Percentiles rank a stretch among this genome's conserved stretches.
These are phyloP conservation scores for Lasiurus borealis DNA, from an alignment of 2,113 vertebrate genomes.

Conservation along the genomic window DNA sequence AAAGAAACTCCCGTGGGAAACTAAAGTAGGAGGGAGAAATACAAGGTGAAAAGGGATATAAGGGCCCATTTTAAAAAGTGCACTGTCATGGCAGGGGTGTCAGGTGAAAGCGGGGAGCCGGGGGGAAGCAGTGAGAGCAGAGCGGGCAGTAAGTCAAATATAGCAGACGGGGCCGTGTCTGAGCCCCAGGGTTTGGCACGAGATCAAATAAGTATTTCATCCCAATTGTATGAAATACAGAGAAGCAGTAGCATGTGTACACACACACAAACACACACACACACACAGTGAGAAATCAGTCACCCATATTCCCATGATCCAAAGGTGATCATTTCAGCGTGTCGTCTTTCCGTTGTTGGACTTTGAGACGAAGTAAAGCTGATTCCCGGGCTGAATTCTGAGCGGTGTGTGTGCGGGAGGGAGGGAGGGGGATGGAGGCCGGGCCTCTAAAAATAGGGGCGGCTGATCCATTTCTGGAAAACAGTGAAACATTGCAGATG, in stretches of 20 bases:
- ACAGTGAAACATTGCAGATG: constrained; percentile 10
- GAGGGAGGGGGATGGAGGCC: background rate
- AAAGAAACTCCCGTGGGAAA: background rate
- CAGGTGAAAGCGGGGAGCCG: background rate
- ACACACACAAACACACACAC: background rate
- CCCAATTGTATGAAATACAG: background rate
- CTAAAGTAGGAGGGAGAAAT: background rate
- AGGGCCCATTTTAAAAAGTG: background rate
- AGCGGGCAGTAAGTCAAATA: background rate
- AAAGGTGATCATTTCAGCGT: no score
- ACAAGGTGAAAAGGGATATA: background rate
- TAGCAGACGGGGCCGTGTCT: background rate
- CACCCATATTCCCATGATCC: no score
- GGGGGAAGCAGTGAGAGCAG: background rate
- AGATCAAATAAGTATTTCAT: background rate
- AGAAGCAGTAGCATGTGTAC: background rate
- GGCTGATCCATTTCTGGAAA: constrained; percentile 41
- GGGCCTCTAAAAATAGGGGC: background rate
- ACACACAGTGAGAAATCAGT: no score
- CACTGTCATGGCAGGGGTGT: background rate
- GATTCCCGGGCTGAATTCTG: background rate
- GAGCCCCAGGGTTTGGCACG: background rate
- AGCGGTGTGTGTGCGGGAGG: background rate
- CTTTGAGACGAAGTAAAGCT: background rate
- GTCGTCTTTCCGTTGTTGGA: background rate